These are phyloP conservation scores for Leptogaster cylindrica DNA, from an alignment of 2,888 invertebrate genomes.

Conservation along the genomic window DNA sequence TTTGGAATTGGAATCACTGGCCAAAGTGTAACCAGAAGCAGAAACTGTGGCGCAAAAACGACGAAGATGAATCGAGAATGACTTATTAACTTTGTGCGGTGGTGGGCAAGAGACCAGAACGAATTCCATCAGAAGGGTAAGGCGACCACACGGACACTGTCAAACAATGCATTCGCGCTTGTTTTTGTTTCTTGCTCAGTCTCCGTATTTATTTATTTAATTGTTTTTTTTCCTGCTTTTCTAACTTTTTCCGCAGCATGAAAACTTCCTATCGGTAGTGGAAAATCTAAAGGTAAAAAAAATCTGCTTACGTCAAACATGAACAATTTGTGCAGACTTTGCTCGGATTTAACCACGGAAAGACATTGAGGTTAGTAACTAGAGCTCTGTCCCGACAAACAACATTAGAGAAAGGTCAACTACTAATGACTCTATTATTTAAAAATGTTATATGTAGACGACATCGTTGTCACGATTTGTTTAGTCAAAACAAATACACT, in stretches of 20 bases:
- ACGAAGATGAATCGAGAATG: conserved; percentile 47
- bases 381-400: no score
- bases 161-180: conserved; percentile 27
- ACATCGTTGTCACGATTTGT: no score
- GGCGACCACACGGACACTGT: conserved; percentile 29
- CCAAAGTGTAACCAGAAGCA: conserved; percentile 41
- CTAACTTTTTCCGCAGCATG: neutral
- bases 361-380: no score
- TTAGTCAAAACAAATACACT: no score
- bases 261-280: conserved; percentile 22
- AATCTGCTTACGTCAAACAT: conserved; percentile 1
- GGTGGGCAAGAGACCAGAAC: conserved; percentile 51
- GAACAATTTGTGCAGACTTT: no score
- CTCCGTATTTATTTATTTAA: neutral
- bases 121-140: conserved; percentile 42
- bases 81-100: conserved; percentile 51
- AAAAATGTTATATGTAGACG: no score
- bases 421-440: no score
- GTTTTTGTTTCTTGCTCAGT: conserved; percentile 16
- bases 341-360: no score
- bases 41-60: conserved; percentile 41
- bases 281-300: conserved; percentile 20
- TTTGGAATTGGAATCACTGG: conserved; percentile 35
- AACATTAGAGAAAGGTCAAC: no score
- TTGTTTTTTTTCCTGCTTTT: conserved; percentile 1